Evolutionary conservation across 2,797 vertebrate species (phyloP), one percentile per base, ranked within the genome.

Genomic region (Coregonus suidteri): DNA sequence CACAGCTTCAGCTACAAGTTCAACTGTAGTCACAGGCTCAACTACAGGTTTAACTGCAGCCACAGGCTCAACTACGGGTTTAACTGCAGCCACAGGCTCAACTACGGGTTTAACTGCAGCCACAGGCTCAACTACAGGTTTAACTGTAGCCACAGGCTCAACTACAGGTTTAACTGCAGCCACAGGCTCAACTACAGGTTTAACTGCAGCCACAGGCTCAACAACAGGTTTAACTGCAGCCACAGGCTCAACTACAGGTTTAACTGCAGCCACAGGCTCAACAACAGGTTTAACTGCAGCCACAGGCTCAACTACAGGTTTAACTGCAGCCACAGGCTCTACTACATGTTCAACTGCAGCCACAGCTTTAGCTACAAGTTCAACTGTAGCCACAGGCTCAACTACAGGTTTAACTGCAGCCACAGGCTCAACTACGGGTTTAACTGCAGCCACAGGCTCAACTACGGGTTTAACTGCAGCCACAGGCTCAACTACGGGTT

Each of bases 401-500:
- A 54, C 52, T 54, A 54, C 52, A 54, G 52, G 52, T 54, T 54
- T 16, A 54, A 4, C 52, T n/a, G 15, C 16, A 16, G 4, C 54
- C 16, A 4, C 54, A 6, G 54, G 54, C 4, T 56, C 18, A 59
- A 59, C 14, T 59, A 59, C 18, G 20, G 54, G 54, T 20, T 20
- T 6, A 59, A 7, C 54, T 16, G 54, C 1, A 59, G 54, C 54
- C 54, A 6, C 54, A 7, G 6, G 4, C 4, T 6, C 18, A 59
- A n/a, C 18, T 2, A 59, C 54, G 20, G 54, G 5, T 6, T 59
- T 59, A 34, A 6, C 30, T 66, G 70, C 74, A 18, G 54, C 7
- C 18, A 71, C 2, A 18, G 64, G 75, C 51, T 76, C 59, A 25
- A 47, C 52, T 47, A 73, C 16, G 30, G 80, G 14, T 35, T 82